Percentiles rank a stretch among this genome's conserved stretches.
Conservation (phyloP, 2,797 vertebrate genomes). For the Thamnophis elegans region DNA sequence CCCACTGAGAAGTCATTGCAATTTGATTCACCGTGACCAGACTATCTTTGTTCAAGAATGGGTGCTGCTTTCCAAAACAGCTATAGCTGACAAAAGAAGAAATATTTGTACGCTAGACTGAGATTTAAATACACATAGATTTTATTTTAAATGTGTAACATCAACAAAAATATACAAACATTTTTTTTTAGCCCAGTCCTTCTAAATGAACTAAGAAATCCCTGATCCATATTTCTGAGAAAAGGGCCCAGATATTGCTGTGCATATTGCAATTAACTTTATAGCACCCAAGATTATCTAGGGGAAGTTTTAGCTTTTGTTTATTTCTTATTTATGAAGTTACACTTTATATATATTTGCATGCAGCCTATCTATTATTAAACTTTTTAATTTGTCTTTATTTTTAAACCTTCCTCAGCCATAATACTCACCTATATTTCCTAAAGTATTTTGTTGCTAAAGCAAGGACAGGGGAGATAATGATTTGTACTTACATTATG, state of each 20-base stretch:
- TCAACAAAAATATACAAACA: constrained; percentile 24
- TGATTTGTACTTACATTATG: constrained; percentile 24
- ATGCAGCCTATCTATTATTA: constrained; percentile 39
- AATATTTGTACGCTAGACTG: background rate
- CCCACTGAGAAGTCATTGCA: background rate
- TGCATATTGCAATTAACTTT: constrained; percentile 56
- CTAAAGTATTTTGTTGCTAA: constrained; percentile 35
- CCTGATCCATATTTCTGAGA: constrained; percentile 30
- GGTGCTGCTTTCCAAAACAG: background rate
- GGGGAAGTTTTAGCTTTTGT: constrained; percentile 50
- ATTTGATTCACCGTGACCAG: background rate
- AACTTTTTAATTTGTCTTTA: background rate
- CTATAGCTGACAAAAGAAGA: background rate
- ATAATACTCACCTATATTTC: constrained; percentile 61
- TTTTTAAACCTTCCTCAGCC: constrained; percentile 41
- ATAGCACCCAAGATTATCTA: constrained; percentile 46
- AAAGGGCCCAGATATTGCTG: constrained; percentile 36
- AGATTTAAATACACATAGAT: constrained; percentile 18
- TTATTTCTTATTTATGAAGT: constrained; percentile 66
- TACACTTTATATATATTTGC: constrained; percentile 61
- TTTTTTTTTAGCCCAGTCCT: background rate
- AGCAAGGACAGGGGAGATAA: constrained; percentile 52
- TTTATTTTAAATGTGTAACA: constrained; percentile 26
- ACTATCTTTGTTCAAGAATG: background rate
- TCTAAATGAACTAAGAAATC: constrained; percentile 16